These are phyloP conservation scores for Drosophila vallismaia DNA, from an alignment of 2,888 invertebrate species.

Conservation along the genomic window DNA sequence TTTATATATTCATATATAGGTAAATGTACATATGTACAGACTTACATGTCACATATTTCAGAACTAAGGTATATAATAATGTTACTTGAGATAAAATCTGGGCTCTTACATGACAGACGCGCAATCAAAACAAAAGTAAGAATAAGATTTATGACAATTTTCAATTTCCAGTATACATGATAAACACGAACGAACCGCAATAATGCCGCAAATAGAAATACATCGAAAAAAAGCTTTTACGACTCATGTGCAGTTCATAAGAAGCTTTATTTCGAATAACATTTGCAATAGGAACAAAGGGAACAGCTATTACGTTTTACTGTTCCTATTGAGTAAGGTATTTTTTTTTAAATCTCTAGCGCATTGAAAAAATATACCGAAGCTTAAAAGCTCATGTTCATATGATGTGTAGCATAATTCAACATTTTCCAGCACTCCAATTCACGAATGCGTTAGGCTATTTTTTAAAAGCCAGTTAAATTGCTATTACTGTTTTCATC, in stretches of 20 bases:
- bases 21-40: no score
- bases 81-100: background rate
- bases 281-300: background rate
- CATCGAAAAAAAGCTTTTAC: constrained; percentile 34
- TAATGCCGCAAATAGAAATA: constrained; percentile 57
- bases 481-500: no score
- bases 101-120: constrained; percentile 11
- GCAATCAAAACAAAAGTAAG: constrained; percentile 54
- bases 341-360: background rate
- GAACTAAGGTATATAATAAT: background rate
- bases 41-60: no score
- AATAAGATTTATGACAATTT: constrained; percentile 53
- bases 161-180: constrained; percentile 46
- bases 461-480: no score
- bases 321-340: background rate
- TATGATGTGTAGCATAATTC: no score
- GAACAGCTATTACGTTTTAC: background rate
- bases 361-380: background rate
- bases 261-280: background rate
- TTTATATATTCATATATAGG: background rate
- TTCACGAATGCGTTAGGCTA: no score
- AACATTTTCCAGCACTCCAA: no score
- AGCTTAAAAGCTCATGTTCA: background rate
- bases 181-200: constrained; percentile 44
- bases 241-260: background rate